phyloP scores from a whole-genome alignment of 2,113 vertebrate genomes.

The Menura novaehollandiae region DNA sequence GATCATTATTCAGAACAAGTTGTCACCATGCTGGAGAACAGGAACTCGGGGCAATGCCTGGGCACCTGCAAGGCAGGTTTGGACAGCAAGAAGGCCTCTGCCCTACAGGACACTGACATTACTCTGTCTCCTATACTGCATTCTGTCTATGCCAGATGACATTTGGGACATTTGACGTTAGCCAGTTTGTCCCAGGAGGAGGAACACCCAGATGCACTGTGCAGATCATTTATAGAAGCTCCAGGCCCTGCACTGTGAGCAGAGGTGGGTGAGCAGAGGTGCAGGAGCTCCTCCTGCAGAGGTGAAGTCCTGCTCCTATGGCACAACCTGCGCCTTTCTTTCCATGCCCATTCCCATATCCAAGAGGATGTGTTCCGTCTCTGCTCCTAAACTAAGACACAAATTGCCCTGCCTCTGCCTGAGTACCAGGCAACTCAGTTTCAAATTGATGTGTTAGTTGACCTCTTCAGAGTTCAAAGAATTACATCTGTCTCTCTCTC shows the following conservation, averaged over 20 bases:
- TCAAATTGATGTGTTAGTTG: background rate
- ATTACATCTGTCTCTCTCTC: background rate
- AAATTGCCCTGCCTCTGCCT: background rate
- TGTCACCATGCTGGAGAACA: background rate
- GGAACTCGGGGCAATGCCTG: background rate
- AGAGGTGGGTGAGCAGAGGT: fast-evolving
- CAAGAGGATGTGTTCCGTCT: background rate
- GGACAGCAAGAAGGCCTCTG: background rate
- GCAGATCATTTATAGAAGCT: background rate
- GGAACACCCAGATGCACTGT: background rate
- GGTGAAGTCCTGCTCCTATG: background rate
- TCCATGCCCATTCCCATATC: too few species aligned
- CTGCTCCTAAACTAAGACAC: background rate
- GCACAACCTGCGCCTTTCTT: background rate
- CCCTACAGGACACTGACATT: background rate
- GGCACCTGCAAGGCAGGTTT: background rate
- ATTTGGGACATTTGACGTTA: background rate
- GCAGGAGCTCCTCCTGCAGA: background rate
- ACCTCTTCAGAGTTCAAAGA: background rate
- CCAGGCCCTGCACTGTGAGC: background rate
- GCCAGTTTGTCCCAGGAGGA: background rate
- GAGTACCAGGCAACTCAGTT: background rate
- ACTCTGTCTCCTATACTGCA: background rate
- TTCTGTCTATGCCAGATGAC: background rate
- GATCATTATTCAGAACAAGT: background rate